Percentiles rank a stretch among this genome's conserved stretches.
These are phyloP conservation scores for Choloepus hoffmanni DNA, from an alignment of 2,113 vertebrate genomes.

Conservation along the genomic window DNA sequence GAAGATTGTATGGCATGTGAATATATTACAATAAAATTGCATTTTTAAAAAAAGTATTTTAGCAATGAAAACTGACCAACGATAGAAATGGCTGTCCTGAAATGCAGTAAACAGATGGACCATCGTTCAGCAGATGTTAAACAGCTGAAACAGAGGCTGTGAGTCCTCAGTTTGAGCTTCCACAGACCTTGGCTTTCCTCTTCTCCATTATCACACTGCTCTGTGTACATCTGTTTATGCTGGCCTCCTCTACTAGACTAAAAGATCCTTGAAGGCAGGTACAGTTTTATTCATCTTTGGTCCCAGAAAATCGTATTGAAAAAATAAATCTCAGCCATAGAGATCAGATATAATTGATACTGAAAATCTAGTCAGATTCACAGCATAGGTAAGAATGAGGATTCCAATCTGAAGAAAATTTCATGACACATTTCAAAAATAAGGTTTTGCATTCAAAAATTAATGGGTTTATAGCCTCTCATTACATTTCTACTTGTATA, in stretches of 20 bases:
- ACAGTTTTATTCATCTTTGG: neutral
- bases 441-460: neutral
- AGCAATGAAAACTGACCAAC: neutral
- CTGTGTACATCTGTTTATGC: fast-evolving
- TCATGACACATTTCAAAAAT: neutral
- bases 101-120: neutral
- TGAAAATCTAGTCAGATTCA: neutral
- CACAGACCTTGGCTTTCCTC: neutral
- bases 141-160: neutral
- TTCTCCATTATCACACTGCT: neutral
- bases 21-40: too few species aligned
- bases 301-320: neutral
- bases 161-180: too few species aligned
- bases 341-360: neutral
- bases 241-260: neutral
- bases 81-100: neutral
- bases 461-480: neutral
- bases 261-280: neutral
- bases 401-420: neutral
- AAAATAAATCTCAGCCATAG: neutral
- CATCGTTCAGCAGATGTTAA: neutral
- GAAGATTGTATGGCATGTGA: too few species aligned
- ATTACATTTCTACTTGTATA: neutral
- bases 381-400: neutral
- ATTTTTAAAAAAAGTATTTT: neutral